phyloP scores from a whole-genome alignment of 2,888 invertebrate species.

The Campoplex nolae region DNA sequence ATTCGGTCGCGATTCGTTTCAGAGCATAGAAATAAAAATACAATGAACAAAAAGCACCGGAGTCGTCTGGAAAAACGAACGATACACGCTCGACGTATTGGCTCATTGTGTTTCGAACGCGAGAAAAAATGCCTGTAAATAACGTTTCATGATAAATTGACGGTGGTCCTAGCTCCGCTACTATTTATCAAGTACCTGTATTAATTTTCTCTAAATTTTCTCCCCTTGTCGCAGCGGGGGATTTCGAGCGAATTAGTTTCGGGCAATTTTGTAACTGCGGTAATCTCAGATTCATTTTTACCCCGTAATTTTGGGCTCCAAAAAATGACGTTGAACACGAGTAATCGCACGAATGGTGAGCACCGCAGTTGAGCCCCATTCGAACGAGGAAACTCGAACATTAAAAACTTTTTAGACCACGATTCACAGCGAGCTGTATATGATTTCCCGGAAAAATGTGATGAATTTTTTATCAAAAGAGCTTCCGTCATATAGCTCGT shows the following conservation, averaged over 20 bases:
- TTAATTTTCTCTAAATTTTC: background rate
- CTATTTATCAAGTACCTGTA: conserved; percentile 38
- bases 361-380: no score
- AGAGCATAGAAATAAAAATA: background rate
- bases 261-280: background rate
- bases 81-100: background rate
- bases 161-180: conserved; percentile 24
- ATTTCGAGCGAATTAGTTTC: background rate
- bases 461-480: background rate
- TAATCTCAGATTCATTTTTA: background rate
- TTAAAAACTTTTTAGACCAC: background rate
- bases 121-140: conserved; percentile 32
- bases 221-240: no score
- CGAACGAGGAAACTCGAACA: background rate
- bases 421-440: background rate
- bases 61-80: background rate
- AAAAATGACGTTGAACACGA: background rate
- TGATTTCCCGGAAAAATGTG: background rate
- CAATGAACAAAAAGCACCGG: background rate
- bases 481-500: background rate
- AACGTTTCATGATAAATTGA: conserved; percentile 52
- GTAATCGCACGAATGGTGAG: background rate
- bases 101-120: conserved; percentile 49
- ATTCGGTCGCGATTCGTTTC: background rate
- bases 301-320: background rate